phyloP scores from a whole-genome alignment of 2,888 invertebrate genomes.

The Eupithecia insigniata region DNA sequence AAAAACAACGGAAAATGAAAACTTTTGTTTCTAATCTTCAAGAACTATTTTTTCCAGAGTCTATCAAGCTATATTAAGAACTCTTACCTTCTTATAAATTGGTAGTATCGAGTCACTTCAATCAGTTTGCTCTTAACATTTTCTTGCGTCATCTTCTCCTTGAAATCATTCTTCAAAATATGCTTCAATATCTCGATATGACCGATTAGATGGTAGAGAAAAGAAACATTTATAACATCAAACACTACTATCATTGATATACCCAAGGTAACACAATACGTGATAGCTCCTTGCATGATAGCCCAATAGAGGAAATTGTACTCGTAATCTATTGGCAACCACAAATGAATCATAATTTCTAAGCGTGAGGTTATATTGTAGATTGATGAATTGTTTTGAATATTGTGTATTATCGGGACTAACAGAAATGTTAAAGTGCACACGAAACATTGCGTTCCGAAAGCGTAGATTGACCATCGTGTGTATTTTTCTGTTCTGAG shows the following conservation, averaged over 20 bases:
- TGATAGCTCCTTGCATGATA: conserved; percentile 46
- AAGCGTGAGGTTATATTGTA: conserved; percentile 49
- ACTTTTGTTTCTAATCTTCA: neutral
- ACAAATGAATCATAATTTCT: conserved; percentile 54
- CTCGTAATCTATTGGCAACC: conserved; percentile 58
- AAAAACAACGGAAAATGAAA: conserved; percentile 26
- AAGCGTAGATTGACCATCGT: conserved; percentile 29
- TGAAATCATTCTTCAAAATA: conserved; percentile 43
- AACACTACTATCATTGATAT: conserved; percentile 43
- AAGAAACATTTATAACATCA: conserved; percentile 51
- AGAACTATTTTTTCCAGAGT: neutral
- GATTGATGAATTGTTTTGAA: conserved; percentile 44
- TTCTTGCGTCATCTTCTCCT: conserved; percentile 39
- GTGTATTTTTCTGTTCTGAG: conserved; percentile 38
- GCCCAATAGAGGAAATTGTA: conserved; percentile 52
- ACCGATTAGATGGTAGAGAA: conserved; percentile 55
- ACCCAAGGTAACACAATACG: conserved; percentile 37
- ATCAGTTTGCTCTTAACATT: conserved; percentile 46
- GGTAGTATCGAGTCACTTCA: conserved; percentile 51
- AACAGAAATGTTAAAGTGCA: conserved; percentile 35
- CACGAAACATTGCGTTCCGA: conserved; percentile 24
- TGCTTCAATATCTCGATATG: conserved; percentile 56
- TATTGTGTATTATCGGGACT: conserved; percentile 39
- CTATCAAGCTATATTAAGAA: conserved; percentile 13
- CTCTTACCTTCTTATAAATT: conserved; percentile 53